A percentile compares a stretch with the other conserved stretches of the same genome.
Conservation (phyloP, 1,140 invertebrate genomes). For the Zeugodacus cucurbitae region DNA sequence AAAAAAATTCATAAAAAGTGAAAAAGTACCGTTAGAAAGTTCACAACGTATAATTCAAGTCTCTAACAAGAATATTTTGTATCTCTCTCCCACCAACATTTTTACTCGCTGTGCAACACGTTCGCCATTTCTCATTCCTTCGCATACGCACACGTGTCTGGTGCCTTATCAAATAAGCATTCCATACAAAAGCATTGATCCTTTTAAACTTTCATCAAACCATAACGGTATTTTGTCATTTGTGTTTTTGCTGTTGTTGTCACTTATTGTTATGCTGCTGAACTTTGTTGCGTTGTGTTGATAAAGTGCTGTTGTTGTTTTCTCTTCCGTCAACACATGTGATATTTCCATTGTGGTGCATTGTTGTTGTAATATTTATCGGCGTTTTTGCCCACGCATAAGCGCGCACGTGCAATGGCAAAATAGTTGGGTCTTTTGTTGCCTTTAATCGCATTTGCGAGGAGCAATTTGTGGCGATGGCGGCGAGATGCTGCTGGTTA, state of each 20-base stretch:
- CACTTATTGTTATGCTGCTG: slow-evolving; percentile 9
- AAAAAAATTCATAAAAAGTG: not conserved
- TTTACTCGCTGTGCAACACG: not conserved
- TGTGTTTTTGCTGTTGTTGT: not conserved
- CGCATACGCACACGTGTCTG: not conserved
- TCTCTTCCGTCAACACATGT: not conserved
- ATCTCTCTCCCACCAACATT: not conserved
- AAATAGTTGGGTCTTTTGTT: not conserved
- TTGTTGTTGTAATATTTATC: slow-evolving; percentile 9
- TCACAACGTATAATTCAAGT: too few relatives aligned
- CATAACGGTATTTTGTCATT: not conserved
- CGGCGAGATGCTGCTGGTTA: not conserved
- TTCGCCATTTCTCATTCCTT: not conserved
- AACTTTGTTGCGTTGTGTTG: not conserved
- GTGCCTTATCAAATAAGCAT: not conserved
- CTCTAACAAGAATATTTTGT: not conserved
- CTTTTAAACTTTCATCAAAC: not conserved
- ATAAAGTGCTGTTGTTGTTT: not conserved
- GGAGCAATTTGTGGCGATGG: not conserved
- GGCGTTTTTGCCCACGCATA: not conserved
- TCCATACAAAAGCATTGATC: not conserved
- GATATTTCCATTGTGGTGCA: not conserved
- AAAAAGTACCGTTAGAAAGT: too few relatives aligned
- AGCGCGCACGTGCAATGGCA: not conserved
- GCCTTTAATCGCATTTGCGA: not conserved